These are phyloP conservation scores for Formica selysi DNA, from an alignment of 1,140 invertebrate species.

Conservation along the genomic window DNA sequence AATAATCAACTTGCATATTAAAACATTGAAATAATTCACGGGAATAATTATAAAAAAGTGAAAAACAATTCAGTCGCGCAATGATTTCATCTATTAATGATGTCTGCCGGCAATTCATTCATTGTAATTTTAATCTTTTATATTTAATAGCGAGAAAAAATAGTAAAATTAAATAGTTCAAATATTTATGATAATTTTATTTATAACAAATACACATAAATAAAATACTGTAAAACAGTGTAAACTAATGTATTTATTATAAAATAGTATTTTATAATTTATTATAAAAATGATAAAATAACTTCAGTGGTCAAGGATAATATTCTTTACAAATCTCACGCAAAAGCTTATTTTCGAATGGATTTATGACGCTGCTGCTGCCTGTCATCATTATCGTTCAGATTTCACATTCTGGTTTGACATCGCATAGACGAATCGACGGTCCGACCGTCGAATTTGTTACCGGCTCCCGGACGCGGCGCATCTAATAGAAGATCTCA, in stretches of 20 bases:
- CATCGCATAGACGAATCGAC: conserved; percentile 60
- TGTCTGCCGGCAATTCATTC: background rate
- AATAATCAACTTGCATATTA: background rate
- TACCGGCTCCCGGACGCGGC: conserved; percentile 62
- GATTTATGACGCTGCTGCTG: conserved; percentile 56
- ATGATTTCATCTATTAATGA: conserved; percentile 2
- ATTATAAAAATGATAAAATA: background rate
- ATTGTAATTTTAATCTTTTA: conserved; percentile 5
- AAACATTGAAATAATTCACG: background rate
- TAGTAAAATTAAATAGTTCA: background rate
- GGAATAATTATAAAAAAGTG: background rate
- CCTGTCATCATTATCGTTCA: conserved; percentile 68
- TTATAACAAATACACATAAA: background rate
- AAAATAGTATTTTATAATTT: too few relatives aligned
- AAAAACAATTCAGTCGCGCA: background rate
- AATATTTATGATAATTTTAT: background rate
- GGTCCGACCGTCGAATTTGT: conserved; percentile 70
- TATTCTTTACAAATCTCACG: conserved; percentile 43
- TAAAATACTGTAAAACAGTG: background rate
- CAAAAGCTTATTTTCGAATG: conserved; percentile 27
- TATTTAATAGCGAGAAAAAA: background rate
- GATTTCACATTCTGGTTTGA: conserved; percentile 39
- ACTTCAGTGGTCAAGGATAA: conserved; percentile 12
- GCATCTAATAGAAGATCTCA: conserved; percentile 80
- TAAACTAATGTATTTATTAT: background rate